Evolutionary conservation across 2,797 vertebrate species (phyloP), one percentile per base, ranked within the genome.

Genomic region (Catostomus latipinnis): DNA sequence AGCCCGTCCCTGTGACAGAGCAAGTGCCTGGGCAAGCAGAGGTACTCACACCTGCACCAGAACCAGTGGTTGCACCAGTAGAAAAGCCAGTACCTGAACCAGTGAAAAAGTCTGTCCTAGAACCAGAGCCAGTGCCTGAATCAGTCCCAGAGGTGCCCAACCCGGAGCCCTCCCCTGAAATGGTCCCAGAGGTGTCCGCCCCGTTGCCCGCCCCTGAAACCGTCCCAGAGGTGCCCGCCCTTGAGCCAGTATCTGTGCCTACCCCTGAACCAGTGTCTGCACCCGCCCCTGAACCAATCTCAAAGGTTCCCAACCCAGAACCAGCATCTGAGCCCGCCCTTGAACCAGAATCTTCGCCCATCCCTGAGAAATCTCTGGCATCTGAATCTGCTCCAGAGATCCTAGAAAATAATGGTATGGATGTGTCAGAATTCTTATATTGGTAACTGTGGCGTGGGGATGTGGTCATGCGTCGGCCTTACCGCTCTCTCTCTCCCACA

Each of bases 41-140:
- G 14, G 14, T 57, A 13, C 2, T 14, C 5, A 43, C 6, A 6
- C 46, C 8, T 1, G 57, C 16, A 12, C 76, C 74, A 4, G 82
- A 84, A 45, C 66, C 78, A 4, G 53, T 53, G 0, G 9, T 46
- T 4, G 82, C 82, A 62, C 34, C 34, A 0, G 4, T 58, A 6
- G 5, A n/a, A 1, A 56, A 45, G 52, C 12, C 54, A 11, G 34
- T 22, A 1, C 6, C 71, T 13, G 13, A 62, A 45, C 48, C 50
- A 54, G 46, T 13, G 5, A 45, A 65, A 4, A 43, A 54, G 50
- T 22, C 74, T 3, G 50, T 16, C n/a, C 13, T 48, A 49, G 87
- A 85, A 0, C 22, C 61, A 50, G 88, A 88, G 0, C 48, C 74
- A 65, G 50, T 54, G 5, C 12, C 45, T 14, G 67, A 80, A 69